These are phyloP conservation scores for Stichopus chloronotus DNA, from an alignment of 35 echinoderm and acorn worm genomes.

Conservation along the genomic window DNA sequence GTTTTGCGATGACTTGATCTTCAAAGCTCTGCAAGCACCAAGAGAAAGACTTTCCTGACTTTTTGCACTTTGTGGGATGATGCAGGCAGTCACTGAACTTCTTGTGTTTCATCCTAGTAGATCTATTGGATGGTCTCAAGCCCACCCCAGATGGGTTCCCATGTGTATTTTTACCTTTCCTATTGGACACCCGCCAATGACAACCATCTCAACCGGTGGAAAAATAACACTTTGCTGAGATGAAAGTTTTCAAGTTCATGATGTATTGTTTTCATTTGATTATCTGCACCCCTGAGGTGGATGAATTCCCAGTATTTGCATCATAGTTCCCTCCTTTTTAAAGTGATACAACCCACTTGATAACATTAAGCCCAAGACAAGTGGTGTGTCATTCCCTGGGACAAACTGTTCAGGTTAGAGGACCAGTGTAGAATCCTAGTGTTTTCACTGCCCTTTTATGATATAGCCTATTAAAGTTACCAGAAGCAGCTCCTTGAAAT, in stretches of 20 bases:
- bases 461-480: too few species aligned
- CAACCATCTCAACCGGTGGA: not conserved
- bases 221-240: constrained; percentile 28
- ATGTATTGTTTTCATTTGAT: constrained; percentile 55
- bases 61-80: too few species aligned
- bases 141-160: constrained; percentile 19
- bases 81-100: constrained; percentile 39
- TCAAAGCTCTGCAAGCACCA: too few species aligned
- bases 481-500: too few species aligned
- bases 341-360: too few species aligned
- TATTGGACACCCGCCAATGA: not conserved
- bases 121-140: not conserved
- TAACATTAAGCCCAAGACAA: too few species aligned
- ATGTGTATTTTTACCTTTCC: constrained; percentile 41
- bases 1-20: too few species aligned
- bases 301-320: constrained; percentile 11
- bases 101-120: not conserved
- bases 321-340: not conserved
- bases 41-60: too few species aligned
- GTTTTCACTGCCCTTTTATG: too few species aligned
- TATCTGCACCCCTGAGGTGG: constrained; percentile 30
- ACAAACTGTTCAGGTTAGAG: too few species aligned
- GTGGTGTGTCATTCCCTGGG: too few species aligned
- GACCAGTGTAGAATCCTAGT: too few species aligned
- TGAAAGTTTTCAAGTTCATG: not conserved